Evolutionary conservation across 2,888 invertebrate species (phyloP).

Genomic region (Drosophila multiciliata): DNA sequence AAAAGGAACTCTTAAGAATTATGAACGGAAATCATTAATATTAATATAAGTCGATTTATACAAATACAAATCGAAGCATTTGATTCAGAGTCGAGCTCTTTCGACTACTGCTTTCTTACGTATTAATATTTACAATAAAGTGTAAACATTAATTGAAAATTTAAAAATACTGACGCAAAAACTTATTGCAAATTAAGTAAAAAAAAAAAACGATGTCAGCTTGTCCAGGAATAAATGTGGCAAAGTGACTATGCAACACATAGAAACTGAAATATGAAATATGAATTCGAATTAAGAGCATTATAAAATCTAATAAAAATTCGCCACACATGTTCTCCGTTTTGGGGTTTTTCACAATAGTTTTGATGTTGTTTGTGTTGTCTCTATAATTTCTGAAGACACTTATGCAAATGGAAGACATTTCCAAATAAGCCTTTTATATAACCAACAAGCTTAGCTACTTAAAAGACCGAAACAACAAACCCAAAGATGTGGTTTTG

Average conservation of each 20-base stretch:
- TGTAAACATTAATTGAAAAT: neutral
- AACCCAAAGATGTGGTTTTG: neutral
- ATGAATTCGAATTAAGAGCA: neutral
- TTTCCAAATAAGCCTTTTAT: constrained; percentile 29
- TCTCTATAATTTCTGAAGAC: constrained; percentile 14
- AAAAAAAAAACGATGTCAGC: neutral
- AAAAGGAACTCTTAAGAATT: too few species aligned
- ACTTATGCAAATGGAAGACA: constrained; percentile 31
- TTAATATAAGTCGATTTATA: neutral
- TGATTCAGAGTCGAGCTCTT: neutral
- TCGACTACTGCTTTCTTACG: neutral
- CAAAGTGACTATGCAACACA: neutral
- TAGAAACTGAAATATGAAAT: neutral
- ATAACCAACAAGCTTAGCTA: constrained; percentile 16
- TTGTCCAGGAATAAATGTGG: neutral
- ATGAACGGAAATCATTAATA: neutral
- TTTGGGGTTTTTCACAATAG: neutral
- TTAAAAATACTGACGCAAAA: neutral
- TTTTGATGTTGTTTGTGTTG: neutral
- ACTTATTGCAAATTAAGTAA: neutral
- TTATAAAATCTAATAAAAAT: neutral
- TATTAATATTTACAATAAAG: neutral
- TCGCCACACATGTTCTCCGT: neutral
- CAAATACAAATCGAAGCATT: neutral
- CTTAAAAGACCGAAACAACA: constrained; percentile 16